phyloP scores from a whole-genome alignment of 2,888 invertebrate genomes.

The Clunio marinus region DNA sequence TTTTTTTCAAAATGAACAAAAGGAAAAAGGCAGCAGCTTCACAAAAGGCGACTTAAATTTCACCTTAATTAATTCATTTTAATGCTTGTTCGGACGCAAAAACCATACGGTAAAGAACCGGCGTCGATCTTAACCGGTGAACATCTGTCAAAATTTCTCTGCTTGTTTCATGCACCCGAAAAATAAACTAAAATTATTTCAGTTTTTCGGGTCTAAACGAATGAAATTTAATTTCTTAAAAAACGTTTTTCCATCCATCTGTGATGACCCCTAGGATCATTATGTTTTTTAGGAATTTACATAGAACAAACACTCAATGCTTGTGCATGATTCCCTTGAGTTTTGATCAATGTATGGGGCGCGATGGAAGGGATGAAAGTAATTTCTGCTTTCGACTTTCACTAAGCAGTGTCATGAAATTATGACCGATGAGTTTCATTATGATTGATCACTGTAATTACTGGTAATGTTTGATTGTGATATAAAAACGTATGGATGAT shows the following conservation, averaged over 20 bases:
- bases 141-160: conserved; percentile 31
- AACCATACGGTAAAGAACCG: conserved; percentile 3
- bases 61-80: conserved; percentile 39
- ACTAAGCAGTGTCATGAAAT: conserved; percentile 23
- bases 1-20: background rate
- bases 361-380: background rate
- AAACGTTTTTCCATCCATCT: conserved; percentile 5
- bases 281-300: conserved; percentile 14
- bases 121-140: background rate
- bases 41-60: conserved; percentile 35
- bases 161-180: background rate
- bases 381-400: background rate
- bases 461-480: conserved; percentile 27
- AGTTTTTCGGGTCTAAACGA: background rate
- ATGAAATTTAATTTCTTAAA: conserved; percentile 1
- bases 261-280: background rate
- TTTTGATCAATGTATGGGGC: background rate
- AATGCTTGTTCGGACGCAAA: conserved; percentile 26
- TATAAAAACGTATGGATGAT: no score
- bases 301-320: conserved; percentile 2
- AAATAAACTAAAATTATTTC: background rate
- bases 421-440: conserved; percentile 38
- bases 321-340: background rate
- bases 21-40: background rate
- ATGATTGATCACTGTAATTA: conserved; percentile 39